phyloP scores from a whole-genome alignment of 2,113 vertebrate genomes.

The Chrysemys picta region DNA sequence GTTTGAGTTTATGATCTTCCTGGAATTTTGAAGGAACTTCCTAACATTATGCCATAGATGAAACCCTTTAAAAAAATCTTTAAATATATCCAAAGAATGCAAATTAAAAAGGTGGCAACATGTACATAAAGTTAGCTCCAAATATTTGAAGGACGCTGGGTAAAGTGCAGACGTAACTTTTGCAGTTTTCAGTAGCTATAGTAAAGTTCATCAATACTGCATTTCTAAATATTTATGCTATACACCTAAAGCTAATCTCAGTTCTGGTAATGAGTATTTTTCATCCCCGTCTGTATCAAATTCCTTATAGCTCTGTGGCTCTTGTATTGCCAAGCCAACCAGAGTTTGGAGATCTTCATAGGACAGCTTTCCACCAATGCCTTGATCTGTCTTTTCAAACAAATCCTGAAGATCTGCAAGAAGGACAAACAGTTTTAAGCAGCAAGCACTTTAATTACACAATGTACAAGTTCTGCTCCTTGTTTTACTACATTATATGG shows the following conservation, averaged over 20 bases:
- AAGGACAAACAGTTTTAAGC: slow-evolving; percentile 3
- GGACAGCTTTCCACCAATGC: slow-evolving; percentile 72
- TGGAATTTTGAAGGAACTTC: slow-evolving; percentile 48
- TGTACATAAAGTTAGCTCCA: slow-evolving; percentile 65
- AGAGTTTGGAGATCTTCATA: slow-evolving; percentile 71
- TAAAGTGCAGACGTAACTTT: slow-evolving; percentile 58
- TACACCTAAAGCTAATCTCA: slow-evolving; percentile 77
- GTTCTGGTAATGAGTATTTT: slow-evolving; percentile 78
- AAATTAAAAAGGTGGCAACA: slow-evolving; percentile 65
- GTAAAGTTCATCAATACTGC: slow-evolving; percentile 41
- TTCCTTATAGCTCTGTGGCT: slow-evolving; percentile 62
- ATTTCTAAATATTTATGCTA: slow-evolving; percentile 63
- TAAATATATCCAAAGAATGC: slow-evolving; percentile 63
- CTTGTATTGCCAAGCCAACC: slow-evolving; percentile 62
- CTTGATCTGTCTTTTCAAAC: slow-evolving; percentile 67
- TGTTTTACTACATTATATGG: neutral
- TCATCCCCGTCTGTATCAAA: slow-evolving; percentile 79
- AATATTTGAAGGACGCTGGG: slow-evolving; percentile 52
- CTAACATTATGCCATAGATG: slow-evolving; percentile 48
- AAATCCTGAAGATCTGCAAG: slow-evolving; percentile 80
- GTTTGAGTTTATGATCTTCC: slow-evolving; percentile 29
- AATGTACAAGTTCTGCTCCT: neutral
- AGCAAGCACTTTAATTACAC: neutral
- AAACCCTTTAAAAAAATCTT: slow-evolving; percentile 39
- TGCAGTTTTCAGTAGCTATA: slow-evolving; percentile 52